These are phyloP conservation scores for Ahaetulla prasina DNA, from an alignment of 2,113 vertebrate genomes.

Conservation along the genomic window DNA sequence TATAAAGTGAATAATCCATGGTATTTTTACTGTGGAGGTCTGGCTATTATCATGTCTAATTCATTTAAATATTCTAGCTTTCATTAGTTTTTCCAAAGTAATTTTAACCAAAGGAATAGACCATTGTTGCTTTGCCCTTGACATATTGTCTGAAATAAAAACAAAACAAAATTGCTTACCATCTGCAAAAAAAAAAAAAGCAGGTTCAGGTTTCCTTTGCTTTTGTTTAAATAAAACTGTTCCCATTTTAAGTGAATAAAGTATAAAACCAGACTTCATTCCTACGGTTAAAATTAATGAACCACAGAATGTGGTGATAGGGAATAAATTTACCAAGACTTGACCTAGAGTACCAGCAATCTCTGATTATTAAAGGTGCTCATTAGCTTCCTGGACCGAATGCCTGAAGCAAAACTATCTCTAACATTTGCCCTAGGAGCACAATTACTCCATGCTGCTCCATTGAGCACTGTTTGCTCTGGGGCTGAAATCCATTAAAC, in stretches of 20 bases:
- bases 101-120: slow-evolving; percentile 1
- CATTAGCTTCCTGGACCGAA: neutral
- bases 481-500: neutral
- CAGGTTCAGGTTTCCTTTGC: neutral
- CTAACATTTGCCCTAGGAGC: neutral
- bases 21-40: neutral
- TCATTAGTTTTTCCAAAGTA: neutral
- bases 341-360: neutral
- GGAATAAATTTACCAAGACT: neutral
- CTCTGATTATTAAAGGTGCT: neutral
- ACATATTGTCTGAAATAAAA: neutral
- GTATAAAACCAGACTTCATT: slow-evolving; percentile 6
- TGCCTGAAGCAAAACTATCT: neutral
- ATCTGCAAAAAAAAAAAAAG: neutral
- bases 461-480: neutral
- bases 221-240: neutral
- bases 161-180: neutral
- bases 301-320: neutral
- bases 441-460: neutral
- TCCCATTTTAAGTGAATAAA: neutral
- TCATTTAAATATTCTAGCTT: neutral
- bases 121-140: neutral
- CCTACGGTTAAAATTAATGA: neutral
- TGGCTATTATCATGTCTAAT: neutral
- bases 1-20: neutral